These are phyloP conservation scores for Torymus auratus DNA, from an alignment of 2,888 invertebrate species.

Conservation along the genomic window DNA sequence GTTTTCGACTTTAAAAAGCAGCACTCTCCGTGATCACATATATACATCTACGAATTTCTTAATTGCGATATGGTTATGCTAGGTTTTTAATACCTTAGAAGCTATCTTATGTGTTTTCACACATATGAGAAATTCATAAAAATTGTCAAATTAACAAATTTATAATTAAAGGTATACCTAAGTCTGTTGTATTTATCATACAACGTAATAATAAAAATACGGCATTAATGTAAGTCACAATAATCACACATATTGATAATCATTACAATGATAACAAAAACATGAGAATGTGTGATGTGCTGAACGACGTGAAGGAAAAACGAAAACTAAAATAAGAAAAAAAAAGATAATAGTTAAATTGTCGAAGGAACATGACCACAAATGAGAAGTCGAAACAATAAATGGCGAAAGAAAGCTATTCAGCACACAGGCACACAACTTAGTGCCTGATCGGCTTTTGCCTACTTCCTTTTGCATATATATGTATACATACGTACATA, in stretches of 20 bases:
- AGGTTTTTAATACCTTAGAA: constrained; percentile 53
- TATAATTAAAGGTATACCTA: constrained; percentile 38
- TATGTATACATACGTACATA: constrained; percentile 12
- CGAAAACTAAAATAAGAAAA: constrained; percentile 4
- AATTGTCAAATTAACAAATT: constrained; percentile 50
- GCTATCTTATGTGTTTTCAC: constrained; percentile 51
- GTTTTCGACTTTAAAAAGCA: constrained; percentile 44
- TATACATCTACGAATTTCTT: constrained; percentile 53
- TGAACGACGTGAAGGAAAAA: constrained; percentile 16
- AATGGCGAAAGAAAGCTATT: constrained; percentile 27
- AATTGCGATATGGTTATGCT: constrained; percentile 49
- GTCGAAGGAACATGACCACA: constrained; percentile 49
- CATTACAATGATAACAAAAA: constrained; percentile 42
- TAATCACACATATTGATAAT: constrained; percentile 53
- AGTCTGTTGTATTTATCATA: constrained; percentile 36
- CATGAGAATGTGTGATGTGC: constrained; percentile 38
- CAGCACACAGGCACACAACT: constrained; percentile 34
- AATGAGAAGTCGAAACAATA: constrained; percentile 30
- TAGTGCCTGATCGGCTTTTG: constrained; percentile 52
- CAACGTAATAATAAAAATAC: constrained; percentile 45
- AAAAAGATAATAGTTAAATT: constrained; percentile 13
- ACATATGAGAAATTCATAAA: constrained; percentile 52
- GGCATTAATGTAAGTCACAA: constrained; percentile 52
- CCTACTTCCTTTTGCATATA: constrained; percentile 27
- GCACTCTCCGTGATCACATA: constrained; percentile 50